These are phyloP conservation scores for Hirudinaria manillensis DNA, from an alignment of 2,888 invertebrate species.

Conservation along the genomic window DNA sequence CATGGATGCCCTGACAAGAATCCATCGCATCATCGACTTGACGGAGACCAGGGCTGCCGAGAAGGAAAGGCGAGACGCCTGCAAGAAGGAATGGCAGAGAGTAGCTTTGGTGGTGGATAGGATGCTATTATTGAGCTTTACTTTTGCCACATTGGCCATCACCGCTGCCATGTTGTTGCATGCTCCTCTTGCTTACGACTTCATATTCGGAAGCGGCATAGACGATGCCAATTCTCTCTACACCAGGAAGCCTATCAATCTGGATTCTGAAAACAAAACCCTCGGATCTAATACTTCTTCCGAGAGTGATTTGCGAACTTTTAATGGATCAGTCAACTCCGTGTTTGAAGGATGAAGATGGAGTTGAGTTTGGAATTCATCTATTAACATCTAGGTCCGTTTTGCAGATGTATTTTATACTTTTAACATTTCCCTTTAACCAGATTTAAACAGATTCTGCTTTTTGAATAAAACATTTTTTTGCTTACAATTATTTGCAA, in stretches of 20 bases:
- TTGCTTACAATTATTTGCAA: too few species aligned
- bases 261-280: too few species aligned
- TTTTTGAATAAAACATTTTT: too few species aligned
- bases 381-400: too few species aligned
- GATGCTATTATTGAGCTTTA: slow-evolving; percentile 57
- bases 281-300: too few species aligned
- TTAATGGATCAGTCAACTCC: too few species aligned
- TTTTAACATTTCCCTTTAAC: too few species aligned
- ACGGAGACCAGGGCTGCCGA: background rate
- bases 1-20: background rate
- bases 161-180: slow-evolving; percentile 55
- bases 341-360: too few species aligned
- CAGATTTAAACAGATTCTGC: too few species aligned
- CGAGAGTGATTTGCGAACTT: too few species aligned
- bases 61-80: slow-evolving; percentile 67
- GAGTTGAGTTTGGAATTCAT: too few species aligned
- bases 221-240: background rate
- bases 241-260: background rate
- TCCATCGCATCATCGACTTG: background rate
- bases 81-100: slow-evolving; percentile 72
- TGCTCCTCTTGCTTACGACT: slow-evolving; percentile 48
- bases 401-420: too few species aligned
- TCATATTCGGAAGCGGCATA: slow-evolving; percentile 29
- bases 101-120: slow-evolving; percentile 72
- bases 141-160: slow-evolving; percentile 55